phyloP scores from a whole-genome alignment of 2,888 invertebrate genomes.

The Andrena haemorrhoa region DNA sequence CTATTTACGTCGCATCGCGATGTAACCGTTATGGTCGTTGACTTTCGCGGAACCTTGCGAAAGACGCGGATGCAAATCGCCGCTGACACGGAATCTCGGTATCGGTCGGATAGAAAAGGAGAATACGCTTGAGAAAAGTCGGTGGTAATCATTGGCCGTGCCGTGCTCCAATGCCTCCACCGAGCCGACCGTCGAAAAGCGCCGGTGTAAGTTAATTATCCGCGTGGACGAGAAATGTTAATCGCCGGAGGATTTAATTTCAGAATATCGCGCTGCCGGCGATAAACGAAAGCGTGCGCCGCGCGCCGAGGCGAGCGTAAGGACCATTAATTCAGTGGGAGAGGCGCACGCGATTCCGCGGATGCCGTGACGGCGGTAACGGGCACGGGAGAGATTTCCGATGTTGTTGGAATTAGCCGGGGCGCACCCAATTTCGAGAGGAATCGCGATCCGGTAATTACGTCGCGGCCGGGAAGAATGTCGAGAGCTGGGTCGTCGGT shows the following conservation, averaged over 20 bases:
- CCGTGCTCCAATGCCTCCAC: neutral
- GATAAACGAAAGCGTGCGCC: conserved; percentile 2
- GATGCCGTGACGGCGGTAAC: neutral
- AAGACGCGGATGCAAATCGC: conserved; percentile 50
- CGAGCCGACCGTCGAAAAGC: neutral
- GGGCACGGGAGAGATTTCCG: conserved; percentile 16
- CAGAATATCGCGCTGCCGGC: conserved; percentile 6
- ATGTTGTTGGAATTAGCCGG: conserved; percentile 17
- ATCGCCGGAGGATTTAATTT: conserved; percentile 1
- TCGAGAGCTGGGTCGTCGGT: conserved; percentile 47
- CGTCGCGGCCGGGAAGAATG: conserved; percentile 28
- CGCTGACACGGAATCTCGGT: conserved; percentile 23
- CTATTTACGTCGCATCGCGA: conserved; percentile 51
- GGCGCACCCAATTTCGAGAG: conserved; percentile 33
- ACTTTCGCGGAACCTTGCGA: conserved; percentile 50
- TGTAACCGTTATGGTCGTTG: conserved; percentile 62
- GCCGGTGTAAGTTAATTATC: neutral
- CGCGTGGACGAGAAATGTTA: neutral
- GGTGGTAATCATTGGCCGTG: neutral
- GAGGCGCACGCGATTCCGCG: conserved; percentile 6
- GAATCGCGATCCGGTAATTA: conserved; percentile 48
- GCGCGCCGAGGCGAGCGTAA: too few relatives aligned
- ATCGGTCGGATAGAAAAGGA: neutral
- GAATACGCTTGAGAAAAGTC: neutral
- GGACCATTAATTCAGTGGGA: neutral